Base-by-base conservation (phyloP, 1,140 invertebrate genomes). In the Solenopsis invicta region DNA sequence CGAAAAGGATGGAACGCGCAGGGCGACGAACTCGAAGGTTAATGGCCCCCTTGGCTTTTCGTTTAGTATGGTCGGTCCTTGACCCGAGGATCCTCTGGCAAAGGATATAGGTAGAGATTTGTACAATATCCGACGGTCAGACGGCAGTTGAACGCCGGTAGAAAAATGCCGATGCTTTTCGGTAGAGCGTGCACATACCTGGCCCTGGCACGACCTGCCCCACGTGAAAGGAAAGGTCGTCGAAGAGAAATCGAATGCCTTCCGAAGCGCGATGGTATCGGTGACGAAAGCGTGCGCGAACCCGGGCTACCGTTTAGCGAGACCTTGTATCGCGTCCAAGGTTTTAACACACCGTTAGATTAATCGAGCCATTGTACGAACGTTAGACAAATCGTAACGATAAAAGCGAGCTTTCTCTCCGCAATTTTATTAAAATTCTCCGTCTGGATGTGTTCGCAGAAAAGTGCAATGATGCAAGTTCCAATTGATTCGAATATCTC, bases 211-310 rank as follows among this genome's bases (percentile, higher is more conserved):
- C 90, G 90, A 91, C 89, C 89, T 91, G 90, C 89, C 89, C 85
- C 89, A 91, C 89, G 87, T 78, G 89, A 90, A 90, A 87, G 89
- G 87, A 91, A 87, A 91, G 89, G 89, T 91, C 90, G 88, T 62
- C 24, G 54, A 24, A 69, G 89, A 91, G 89, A 91, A 91, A 89
- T 91, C 85, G 89, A 84, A 69, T 72, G 82, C 64, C 89, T 82
- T 88, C 59, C 50, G 71, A 85, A 85, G 74, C 50, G n/a, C 56
- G 56, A 87, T 76, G 66, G 37, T 90, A 90, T 88, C 71, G 86
- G 75, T 61, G 86, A 90, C 86, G 89, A 90, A 80, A 90, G 81
- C 37, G 52, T 21, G 45, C 54, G 77, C 56, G 37, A 78, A 56
- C 4, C 21, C 45, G 61, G 29, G 59, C 85, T 77, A 72, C 71